These are phyloP conservation scores for Eupithecia subfuscata DNA, from an alignment of 2,888 invertebrate species.

Conservation along the genomic window DNA sequence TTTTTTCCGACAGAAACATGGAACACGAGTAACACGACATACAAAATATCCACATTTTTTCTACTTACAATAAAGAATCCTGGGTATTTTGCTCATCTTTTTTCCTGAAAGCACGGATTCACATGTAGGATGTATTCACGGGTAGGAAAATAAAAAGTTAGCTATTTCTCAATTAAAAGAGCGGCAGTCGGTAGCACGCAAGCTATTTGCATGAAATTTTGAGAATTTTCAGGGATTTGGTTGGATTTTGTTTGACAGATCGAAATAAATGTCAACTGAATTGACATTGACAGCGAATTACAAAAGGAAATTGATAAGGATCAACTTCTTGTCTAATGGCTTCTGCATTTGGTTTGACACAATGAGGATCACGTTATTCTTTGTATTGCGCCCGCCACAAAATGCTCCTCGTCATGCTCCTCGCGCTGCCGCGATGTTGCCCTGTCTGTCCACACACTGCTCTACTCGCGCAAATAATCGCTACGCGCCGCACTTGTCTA, in stretches of 20 bases:
- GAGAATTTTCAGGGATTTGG: background rate
- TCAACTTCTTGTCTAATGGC: too few species aligned
- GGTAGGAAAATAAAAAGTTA: background rate
- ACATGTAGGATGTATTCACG: background rate
- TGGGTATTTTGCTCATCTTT: constrained; percentile 65
- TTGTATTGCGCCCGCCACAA: too few species aligned
- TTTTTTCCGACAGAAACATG: background rate
- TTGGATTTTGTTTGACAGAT: background rate
- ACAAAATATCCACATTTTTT: background rate
- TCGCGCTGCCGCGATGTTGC: too few species aligned
- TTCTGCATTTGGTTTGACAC: too few species aligned
- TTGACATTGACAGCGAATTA: background rate
- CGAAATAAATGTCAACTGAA: background rate
- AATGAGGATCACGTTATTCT: too few species aligned
- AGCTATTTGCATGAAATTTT: background rate
- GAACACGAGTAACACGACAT: background rate
- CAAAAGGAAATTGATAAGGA: too few species aligned
- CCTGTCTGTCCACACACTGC: too few species aligned
- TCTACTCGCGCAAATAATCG: too few species aligned
- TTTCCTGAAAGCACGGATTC: background rate
- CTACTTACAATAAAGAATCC: constrained; percentile 68
- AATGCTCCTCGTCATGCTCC: too few species aligned
- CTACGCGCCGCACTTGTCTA: too few species aligned
- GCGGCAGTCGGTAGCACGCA: background rate
- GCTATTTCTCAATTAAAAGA: background rate